These are phyloP conservation scores for Drosophila limbata DNA, from an alignment of 2,888 invertebrate genomes.

Conservation along the genomic window DNA sequence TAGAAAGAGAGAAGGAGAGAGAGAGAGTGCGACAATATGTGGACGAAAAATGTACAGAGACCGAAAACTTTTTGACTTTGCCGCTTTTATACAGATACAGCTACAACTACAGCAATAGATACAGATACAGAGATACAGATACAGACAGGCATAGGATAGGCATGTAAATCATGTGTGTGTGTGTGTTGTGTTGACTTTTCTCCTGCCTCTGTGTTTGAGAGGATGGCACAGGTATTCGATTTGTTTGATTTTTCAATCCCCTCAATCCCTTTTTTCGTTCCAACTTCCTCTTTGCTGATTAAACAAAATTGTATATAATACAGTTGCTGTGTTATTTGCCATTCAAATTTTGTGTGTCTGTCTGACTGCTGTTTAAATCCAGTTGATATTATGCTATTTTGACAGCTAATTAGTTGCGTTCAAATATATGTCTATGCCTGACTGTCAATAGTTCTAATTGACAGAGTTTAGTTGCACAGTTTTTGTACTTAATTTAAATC, in stretches of 20 bases:
- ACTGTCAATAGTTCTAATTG: slow-evolving; percentile 43
- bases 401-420: slow-evolving; percentile 82
- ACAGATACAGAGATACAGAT: slow-evolving; percentile 30
- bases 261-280: background rate
- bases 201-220: slow-evolving; percentile 26
- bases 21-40: slow-evolving; percentile 10
- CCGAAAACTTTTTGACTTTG: slow-evolving; percentile 73
- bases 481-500: background rate
- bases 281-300: slow-evolving; percentile 29
- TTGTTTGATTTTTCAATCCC: slow-evolving; percentile 25
- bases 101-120: slow-evolving; percentile 21
- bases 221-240: slow-evolving; percentile 29
- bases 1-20: slow-evolving; percentile 14
- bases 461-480: slow-evolving; percentile 22
- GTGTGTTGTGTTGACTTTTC: slow-evolving; percentile 51
- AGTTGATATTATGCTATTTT: slow-evolving; percentile 77
- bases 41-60: slow-evolving; percentile 39
- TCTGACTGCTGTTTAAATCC: slow-evolving; percentile 44
- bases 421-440: slow-evolving; percentile 37
- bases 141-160: slow-evolving; percentile 3
- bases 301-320: slow-evolving; percentile 63
- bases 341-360: slow-evolving; percentile 42
- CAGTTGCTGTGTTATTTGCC: slow-evolving; percentile 55
- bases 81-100: slow-evolving; percentile 28
- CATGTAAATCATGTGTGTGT: slow-evolving; percentile 14